Conservation (phyloP, 2,797 vertebrate species). For the Hemitrygon akajei region DNA sequence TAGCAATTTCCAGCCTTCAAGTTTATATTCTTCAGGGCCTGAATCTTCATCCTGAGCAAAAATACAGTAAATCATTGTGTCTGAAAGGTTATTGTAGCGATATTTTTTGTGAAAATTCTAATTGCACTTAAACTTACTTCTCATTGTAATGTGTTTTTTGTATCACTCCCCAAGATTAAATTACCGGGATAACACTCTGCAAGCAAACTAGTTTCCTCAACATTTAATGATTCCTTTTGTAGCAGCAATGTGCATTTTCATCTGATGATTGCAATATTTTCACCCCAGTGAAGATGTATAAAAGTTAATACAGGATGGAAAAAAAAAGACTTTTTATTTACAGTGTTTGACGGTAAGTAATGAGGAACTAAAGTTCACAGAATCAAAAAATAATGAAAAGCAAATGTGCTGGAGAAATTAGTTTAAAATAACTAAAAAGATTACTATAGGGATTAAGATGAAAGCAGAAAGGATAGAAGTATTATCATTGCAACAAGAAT, state of each 20-base stretch:
- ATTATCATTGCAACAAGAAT: not conserved
- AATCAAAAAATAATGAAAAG: not conserved
- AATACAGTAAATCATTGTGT: not conserved
- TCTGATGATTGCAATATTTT: conserved; percentile 34
- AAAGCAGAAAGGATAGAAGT: not conserved
- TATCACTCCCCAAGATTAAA: conserved; percentile 7
- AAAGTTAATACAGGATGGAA: conserved; percentile 11
- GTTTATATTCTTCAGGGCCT: not conserved
- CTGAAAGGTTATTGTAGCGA: not conserved
- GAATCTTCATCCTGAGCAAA: not conserved
- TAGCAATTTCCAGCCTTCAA: not conserved
- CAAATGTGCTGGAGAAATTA: not conserved
- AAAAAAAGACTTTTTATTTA: not conserved
- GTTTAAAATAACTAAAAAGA: conserved; percentile 12
- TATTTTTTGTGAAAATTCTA: not conserved
- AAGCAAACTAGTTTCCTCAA: conserved; percentile 26
- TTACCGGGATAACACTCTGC: not conserved
- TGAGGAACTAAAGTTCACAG: not conserved
- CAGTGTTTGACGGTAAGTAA: not conserved
- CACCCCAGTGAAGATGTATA: conserved; percentile 28
- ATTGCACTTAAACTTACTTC: conserved; percentile 18
- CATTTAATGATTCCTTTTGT: conserved; percentile 15
- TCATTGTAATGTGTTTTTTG: conserved; percentile 13
- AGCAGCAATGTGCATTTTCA: not conserved
- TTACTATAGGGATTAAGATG: not conserved